Base-by-base conservation (phyloP, 2,888 invertebrate species). In the Uropetala carovei region DNA sequence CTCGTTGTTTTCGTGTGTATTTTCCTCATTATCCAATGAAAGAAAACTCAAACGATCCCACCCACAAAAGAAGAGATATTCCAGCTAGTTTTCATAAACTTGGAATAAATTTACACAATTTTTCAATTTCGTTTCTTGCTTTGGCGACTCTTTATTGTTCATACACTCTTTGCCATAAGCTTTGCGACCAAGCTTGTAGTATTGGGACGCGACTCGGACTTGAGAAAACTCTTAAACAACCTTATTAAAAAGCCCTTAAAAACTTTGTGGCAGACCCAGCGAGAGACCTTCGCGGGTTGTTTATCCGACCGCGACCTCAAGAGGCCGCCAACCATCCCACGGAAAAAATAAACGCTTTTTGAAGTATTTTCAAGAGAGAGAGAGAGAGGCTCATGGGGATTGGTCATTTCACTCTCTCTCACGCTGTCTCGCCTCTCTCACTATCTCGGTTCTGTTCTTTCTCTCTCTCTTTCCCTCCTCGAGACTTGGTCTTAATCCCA, bases 381-480 rank as follows among this genome's bases (percentile, higher is more conserved):
- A n/a, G n/a, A 58, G 16, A 59, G 59, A 11, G 58, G 60, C 60
- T 75, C 75, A 75, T 75, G 60, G 89, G 89, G 89, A 89, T 89
- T 89, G 89, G 89, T 89, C 89, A 68, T 60, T 89, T 30, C 89
- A 68, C 64, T n/a, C 64, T 89, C 64, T 89, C 89, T 89, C 89
- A 89, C 89, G 89, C 89, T 89, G 89, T 89, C 89, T 64, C 5
- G 14, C 16, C 60, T 27, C 22, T 27, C 22, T 13, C 16, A 18
- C 84, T 57, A 22, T 27, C 30, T 30, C 60, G 16, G n/a, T 83
- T 4, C 56, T 43, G 11, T 82, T n/a, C 82, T 14, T 10, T 30
- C 7, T 30, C 86, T 27, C 27, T 86, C 85, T 60, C 27, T 85
- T 85, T 57, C n/a, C n/a, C n/a, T n/a, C n/a, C n/a, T 9, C 75